These are phyloP conservation scores for Varanus komodoensis DNA, from an alignment of 2,113 vertebrate species.

Conservation along the genomic window DNA sequence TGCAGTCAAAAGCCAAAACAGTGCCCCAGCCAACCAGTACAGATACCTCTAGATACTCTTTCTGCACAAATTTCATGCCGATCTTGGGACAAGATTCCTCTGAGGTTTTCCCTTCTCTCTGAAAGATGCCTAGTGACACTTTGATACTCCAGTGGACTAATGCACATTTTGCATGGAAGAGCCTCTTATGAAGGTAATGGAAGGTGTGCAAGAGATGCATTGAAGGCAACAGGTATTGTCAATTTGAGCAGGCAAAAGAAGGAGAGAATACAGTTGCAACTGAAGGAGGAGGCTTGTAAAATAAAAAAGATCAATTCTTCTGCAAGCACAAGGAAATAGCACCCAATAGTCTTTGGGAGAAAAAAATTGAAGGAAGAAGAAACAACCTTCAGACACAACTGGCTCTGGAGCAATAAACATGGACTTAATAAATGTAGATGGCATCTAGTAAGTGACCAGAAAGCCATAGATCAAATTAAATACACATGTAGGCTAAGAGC, in stretches of 20 bases:
- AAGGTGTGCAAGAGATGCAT: not conserved
- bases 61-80: not conserved
- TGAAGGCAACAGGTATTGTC: not conserved
- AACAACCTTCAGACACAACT: not conserved
- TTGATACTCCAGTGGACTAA: not conserved
- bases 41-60: not conserved
- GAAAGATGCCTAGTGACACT: not conserved
- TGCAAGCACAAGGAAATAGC: not conserved
- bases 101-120: not conserved
- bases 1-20: not conserved
- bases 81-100: not conserved
- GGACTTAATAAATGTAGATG: not conserved
- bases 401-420: not conserved
- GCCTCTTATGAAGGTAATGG: not conserved
- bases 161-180: not conserved
- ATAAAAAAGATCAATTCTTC: not conserved
- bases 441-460: not conserved
- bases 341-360: not conserved
- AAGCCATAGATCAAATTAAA: slow-evolving; percentile 3
- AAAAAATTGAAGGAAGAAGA: not conserved
- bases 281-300: not conserved
- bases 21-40: not conserved
- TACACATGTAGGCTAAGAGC: not conserved
- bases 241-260: not conserved
- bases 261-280: not conserved